phyloP scores from a whole-genome alignment of 2,113 vertebrate species.

The Morone saxatilis region DNA sequence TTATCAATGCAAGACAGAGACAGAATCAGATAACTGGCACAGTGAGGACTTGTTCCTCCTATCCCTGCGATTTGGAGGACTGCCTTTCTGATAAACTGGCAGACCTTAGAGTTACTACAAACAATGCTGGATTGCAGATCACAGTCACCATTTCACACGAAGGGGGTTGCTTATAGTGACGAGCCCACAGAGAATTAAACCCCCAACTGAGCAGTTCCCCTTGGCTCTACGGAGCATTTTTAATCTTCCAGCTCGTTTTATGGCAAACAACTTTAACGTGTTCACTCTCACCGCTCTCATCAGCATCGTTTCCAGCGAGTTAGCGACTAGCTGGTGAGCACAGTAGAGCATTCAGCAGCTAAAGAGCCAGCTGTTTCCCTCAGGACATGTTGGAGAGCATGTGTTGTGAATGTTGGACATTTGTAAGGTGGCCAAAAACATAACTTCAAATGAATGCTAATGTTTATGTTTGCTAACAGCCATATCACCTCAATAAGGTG shows the following conservation, averaged over 20 bases:
- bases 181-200: background rate
- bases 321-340: no score
- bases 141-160: background rate
- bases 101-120: background rate
- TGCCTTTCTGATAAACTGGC: background rate
- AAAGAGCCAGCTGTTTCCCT: no score
- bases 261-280: no score
- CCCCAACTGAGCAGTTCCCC: no score
- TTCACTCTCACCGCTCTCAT: background rate
- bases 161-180: background rate
- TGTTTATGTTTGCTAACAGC: background rate
- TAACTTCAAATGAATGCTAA: no score
- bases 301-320: no score
- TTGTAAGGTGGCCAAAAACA: no score
- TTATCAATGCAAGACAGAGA: background rate
- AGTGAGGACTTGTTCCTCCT: background rate
- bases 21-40: background rate
- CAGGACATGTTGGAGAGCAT: no score
- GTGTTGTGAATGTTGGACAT: no score
- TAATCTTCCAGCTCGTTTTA: background rate
- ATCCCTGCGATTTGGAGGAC: constrained; percentile 5
- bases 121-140: background rate
- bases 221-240: background rate
- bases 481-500: background rate
- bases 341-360: no score